Conservation (phyloP, 2,797 vertebrate genomes). For the Gymnopithys bicolor region DNA sequence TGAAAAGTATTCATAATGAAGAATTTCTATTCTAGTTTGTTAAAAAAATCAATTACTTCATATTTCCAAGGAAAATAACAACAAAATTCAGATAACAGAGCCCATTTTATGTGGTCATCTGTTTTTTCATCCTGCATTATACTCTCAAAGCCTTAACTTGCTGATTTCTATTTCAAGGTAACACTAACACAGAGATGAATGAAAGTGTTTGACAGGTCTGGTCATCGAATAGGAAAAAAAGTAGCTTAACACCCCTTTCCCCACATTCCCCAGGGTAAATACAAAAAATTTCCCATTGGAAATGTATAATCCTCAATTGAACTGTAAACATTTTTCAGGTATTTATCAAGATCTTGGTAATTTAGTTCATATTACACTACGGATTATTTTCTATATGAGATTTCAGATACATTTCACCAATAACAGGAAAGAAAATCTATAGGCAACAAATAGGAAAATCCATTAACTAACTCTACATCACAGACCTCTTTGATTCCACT, state of each 20-base stretch:
- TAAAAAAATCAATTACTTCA: not conserved
- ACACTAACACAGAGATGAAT: not conserved
- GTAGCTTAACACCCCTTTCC: not conserved
- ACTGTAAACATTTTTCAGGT: not conserved
- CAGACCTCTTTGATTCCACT: not conserved
- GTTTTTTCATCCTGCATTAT: not conserved
- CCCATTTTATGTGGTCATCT: not conserved
- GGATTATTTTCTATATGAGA: not conserved
- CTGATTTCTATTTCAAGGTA: not conserved
- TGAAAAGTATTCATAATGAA: not conserved
- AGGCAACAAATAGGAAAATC: not conserved
- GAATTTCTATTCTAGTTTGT: not conserved
- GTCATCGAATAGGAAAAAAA: not conserved
- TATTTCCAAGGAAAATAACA: not conserved
- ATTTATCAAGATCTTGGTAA: not conserved
- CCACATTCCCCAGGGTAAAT: not conserved
- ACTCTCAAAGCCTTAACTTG: not conserved
- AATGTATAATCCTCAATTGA: not conserved
- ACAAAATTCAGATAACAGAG: not conserved
- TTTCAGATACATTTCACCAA: conserved; percentile 1
- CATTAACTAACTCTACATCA: not conserved
- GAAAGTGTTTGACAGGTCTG: not conserved
- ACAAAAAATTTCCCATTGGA: not conserved
- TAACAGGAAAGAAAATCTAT: not conserved
- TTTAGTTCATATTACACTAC: not conserved